Evolutionary conservation across 2,797 vertebrate species (phyloP).

Genomic region (Cyprinella venusta): DNA sequence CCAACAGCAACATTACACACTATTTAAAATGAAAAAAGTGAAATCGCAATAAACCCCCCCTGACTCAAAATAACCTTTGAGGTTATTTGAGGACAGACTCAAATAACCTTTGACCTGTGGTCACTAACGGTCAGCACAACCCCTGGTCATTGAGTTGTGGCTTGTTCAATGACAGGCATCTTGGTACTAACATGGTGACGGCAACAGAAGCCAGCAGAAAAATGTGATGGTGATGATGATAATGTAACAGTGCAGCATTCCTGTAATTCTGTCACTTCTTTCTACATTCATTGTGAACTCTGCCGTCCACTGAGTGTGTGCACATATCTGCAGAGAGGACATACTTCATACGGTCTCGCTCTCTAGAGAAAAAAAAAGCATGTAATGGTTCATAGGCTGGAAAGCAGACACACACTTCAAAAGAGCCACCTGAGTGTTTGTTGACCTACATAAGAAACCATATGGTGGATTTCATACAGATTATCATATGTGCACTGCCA

Average conservation of each 20-base stretch:
- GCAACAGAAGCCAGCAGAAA: not conserved
- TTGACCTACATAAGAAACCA: slow-evolving; percentile 48
- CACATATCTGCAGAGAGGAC: not conserved
- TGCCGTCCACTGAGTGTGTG: not conserved
- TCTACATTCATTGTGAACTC: not conserved
- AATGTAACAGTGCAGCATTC: slow-evolving; percentile 23
- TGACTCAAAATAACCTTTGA: no score
- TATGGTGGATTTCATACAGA: slow-evolving; percentile 26
- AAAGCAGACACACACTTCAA: slow-evolving; percentile 19
- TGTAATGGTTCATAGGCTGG: slow-evolving; percentile 25
- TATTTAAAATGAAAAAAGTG: no score
- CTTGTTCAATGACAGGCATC: not conserved
- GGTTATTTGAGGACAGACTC: not conserved
- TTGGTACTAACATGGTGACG: not conserved
- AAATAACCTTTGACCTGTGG: slow-evolving; percentile 34
- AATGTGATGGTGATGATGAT: slow-evolving; percentile 26
- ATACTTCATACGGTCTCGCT: slow-evolving; percentile 3
- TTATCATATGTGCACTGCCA: not conserved
- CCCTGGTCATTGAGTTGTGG: not conserved
- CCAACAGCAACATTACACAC: no score
- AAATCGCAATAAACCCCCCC: no score
- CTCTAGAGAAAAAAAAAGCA: not conserved
- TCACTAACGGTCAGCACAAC: not conserved
- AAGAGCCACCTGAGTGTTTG: slow-evolving; percentile 38
- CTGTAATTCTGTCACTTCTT: slow-evolving; percentile 22